These are phyloP conservation scores for Paraescarpia echinospica DNA, from an alignment of 1,140 invertebrate genomes.

Conservation along the genomic window DNA sequence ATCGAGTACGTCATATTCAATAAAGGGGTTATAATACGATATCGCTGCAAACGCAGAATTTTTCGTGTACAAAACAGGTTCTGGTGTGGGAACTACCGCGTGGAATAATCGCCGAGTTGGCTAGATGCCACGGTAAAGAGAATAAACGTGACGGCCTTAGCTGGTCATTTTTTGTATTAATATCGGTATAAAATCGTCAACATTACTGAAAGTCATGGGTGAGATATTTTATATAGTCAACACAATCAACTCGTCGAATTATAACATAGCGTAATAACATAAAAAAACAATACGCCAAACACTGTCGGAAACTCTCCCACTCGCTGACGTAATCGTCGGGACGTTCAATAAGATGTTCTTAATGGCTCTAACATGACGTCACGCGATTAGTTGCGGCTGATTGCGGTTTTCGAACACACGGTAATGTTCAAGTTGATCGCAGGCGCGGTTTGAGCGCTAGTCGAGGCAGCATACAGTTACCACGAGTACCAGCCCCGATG, in stretches of 20 bases:
- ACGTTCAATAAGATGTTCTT: too few relatives aligned
- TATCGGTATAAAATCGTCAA: too few relatives aligned
- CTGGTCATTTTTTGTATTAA: too few relatives aligned
- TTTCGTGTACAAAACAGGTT: not conserved
- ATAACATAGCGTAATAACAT: too few relatives aligned
- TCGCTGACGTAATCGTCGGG: too few relatives aligned
- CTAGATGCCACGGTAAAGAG: not conserved
- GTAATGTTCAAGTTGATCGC: not conserved
- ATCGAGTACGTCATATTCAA: not conserved
- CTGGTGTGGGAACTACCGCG: not conserved
- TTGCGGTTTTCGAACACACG: not conserved
- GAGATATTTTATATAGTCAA: too few relatives aligned
- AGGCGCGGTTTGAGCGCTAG: not conserved
- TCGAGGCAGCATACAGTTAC: not conserved
- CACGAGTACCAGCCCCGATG: too few relatives aligned
- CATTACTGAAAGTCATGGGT: too few relatives aligned
- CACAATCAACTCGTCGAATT: too few relatives aligned
- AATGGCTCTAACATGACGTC: not conserved
- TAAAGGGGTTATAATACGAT: constrained; percentile 5
- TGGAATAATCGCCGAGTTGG: not conserved
- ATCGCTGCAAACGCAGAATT: not conserved
- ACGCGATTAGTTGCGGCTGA: not conserved
- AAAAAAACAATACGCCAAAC: too few relatives aligned
- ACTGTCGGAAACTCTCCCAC: too few relatives aligned
- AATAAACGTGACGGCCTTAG: too few relatives aligned